Evolutionary conservation across 2,797 vertebrate species (phyloP).

Genomic region (Chaunax sp.): DNA sequence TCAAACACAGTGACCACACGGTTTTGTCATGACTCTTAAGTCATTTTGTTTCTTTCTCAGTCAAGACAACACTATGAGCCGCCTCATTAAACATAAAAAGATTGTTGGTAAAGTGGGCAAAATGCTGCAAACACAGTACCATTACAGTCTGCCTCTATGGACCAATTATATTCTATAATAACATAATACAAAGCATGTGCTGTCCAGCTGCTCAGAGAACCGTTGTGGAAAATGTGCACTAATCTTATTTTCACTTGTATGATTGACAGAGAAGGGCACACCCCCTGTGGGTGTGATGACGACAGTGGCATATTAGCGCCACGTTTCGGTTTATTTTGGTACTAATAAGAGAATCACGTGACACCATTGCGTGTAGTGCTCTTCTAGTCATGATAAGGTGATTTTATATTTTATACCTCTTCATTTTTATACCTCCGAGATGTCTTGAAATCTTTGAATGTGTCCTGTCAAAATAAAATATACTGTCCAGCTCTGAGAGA

Average conservation of each 20-base stretch:
- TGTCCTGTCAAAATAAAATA: slow-evolving; percentile 54
- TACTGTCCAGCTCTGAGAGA: slow-evolving; percentile 24
- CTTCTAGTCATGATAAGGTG: slow-evolving; percentile 73
- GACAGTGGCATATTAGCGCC: slow-evolving; percentile 9
- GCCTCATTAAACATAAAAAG: slow-evolving; percentile 16
- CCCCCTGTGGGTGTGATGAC: slow-evolving; percentile 3
- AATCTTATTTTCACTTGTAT: slow-evolving; percentile 67
- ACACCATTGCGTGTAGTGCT: slow-evolving; percentile 41
- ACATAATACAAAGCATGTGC: slow-evolving; percentile 28
- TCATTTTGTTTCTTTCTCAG: slow-evolving; percentile 28
- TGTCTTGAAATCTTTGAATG: slow-evolving; percentile 68
- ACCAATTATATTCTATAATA: slow-evolving; percentile 23
- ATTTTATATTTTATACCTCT: slow-evolving; percentile 61
- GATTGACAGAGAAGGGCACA: slow-evolving; percentile 57
- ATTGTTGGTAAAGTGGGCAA: slow-evolving; percentile 26
- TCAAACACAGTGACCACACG: slow-evolving; percentile 44
- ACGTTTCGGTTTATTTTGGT: slow-evolving; percentile 39
- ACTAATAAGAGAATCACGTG: slow-evolving; percentile 38
- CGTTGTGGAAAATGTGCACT: slow-evolving; percentile 61
- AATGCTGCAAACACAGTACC: slow-evolving; percentile 26
- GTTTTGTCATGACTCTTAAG: slow-evolving; percentile 49
- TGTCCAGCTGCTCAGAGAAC: slow-evolving; percentile 57
- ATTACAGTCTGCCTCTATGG: slow-evolving; percentile 35
- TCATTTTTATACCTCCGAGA: slow-evolving; percentile 67
- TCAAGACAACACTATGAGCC: slow-evolving; percentile 28